A percentile compares a stretch with the other conserved stretches of the same genome.
These are phyloP conservation scores for Lagorchestes hirsutus DNA, from an alignment of 2,797 vertebrate genomes.

Conservation along the genomic window DNA sequence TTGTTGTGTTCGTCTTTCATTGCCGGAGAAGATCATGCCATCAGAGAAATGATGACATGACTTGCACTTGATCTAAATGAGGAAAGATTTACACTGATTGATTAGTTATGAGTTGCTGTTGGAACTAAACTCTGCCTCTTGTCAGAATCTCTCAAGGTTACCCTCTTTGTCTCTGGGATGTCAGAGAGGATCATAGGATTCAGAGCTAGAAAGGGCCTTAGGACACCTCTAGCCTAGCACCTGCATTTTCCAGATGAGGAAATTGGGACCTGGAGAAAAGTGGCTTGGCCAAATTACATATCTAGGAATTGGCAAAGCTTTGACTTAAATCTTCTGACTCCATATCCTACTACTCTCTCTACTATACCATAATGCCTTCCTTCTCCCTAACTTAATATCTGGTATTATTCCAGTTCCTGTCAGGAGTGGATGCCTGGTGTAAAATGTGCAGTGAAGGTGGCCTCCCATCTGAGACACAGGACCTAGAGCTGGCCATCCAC, in stretches of 20 bases:
- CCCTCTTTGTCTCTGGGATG: neutral
- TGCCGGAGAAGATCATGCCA: too few species aligned
- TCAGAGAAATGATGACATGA: too few species aligned
- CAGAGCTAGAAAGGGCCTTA: neutral
- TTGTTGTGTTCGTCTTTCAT: too few species aligned
- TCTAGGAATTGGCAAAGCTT: neutral
- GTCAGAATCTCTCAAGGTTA: neutral
- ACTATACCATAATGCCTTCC: neutral
- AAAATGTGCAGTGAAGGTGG: constrained; percentile 98
- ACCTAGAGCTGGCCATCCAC: constrained; percentile 96
- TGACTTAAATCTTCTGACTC: neutral
- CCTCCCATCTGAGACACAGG: constrained; percentile 96
- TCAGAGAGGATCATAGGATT: neutral
- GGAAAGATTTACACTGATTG: neutral
- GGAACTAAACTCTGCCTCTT: neutral
- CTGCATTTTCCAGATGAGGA: neutral
- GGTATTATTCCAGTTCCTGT: constrained; percentile 91
- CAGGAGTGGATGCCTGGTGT: constrained; percentile 97
- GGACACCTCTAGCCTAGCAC: neutral
- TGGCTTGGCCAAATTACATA: neutral
- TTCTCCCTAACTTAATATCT: constrained; percentile 36
- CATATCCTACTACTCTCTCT: neutral
- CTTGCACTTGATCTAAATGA: neutral
- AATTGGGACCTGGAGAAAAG: too few species aligned
- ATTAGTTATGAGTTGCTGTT: neutral